Base-by-base conservation (phyloP, 1,140 invertebrate genomes). In the Zaprionus davidi region DNA sequence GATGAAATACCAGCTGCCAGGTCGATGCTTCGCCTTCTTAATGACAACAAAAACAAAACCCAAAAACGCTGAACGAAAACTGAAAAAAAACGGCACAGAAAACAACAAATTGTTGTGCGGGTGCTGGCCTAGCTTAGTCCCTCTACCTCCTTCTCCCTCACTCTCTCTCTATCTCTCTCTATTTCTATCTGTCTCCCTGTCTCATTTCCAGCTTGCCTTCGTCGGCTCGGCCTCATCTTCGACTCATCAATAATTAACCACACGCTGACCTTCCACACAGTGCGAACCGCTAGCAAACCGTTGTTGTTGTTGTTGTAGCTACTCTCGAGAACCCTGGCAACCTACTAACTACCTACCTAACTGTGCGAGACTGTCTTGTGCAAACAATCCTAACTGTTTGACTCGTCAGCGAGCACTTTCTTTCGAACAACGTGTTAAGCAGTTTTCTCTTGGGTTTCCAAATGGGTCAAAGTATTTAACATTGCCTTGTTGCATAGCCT, bases 1-100 rank as follows among this genome's bases (percentile, higher is more conserved):
- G 85, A 90, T 81, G 85, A 85, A 88, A 90, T 82, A 71, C 76
- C 76, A 85, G 74, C 82, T 86, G 82, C 38, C 70, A 76, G 46
- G 55, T 17, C 9, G 34, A 20, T 26, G 53, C 67, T 58, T 38
- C 62, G 53, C 17, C 67, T 53, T 53, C 53, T 64, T 75, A 75
- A 75, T 75, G 72, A 75, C 72, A 58, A 60, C 57, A 59, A 28
- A 49, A 55, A 46, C 12, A 68, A 17, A 28, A 44, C 36, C 46
- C 24, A 57, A 57, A 57, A 31, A 63, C n/a, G n/a, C 15, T 44
- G 6, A 44, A 44, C 13, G 13, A 17, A 59, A 59, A 28, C 2
- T 31, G 3, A 20, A 65, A 55, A 49, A 44, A 51, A 65, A 36
- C 6, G 36, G 5, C 28, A 38, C 2, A n/a, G 20, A 46, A 17